Conservation (phyloP, 2,888 invertebrate species). For the Fissipunctia ypsillon region DNA sequence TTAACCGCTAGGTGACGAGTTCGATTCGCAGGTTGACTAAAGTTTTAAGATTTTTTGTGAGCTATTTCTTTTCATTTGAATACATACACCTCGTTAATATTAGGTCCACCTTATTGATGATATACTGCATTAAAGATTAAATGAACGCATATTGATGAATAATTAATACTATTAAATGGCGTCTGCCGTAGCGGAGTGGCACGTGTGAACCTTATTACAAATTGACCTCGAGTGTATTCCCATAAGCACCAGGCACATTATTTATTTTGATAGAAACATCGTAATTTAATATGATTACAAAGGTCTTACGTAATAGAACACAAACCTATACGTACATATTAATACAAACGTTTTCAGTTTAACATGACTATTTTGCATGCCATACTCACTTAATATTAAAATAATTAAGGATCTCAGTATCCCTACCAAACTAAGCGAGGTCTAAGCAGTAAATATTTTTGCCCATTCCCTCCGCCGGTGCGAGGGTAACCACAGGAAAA, state of each 20-base stretch:
- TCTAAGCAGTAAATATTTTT: conserved; percentile 56
- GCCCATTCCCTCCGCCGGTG: conserved; percentile 25
- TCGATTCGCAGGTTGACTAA: background rate
- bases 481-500: conserved; percentile 47
- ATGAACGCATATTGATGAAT: background rate
- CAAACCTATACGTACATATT: background rate
- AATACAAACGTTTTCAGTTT: background rate
- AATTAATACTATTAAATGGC: background rate
- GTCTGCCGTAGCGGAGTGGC: background rate
- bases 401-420: background rate
- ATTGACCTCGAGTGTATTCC: conserved; percentile 33
- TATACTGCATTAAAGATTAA: background rate
- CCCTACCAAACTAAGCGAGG: conserved; percentile 8
- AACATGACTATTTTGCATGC: background rate
- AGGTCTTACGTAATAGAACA: background rate
- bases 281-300: conserved; percentile 11
- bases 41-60: background rate
- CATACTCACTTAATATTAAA: conserved; percentile 15
- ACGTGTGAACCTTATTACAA: conserved; percentile 28
- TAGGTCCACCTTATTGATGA: background rate
- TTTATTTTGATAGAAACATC: conserved; percentile 15
- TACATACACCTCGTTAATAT: background rate
- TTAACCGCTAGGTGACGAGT: background rate
- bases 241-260: conserved; percentile 5
- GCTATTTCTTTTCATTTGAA: background rate